Base-by-base conservation (phyloP, 2,888 invertebrate genomes). In the Sicus ferrugineus region DNA sequence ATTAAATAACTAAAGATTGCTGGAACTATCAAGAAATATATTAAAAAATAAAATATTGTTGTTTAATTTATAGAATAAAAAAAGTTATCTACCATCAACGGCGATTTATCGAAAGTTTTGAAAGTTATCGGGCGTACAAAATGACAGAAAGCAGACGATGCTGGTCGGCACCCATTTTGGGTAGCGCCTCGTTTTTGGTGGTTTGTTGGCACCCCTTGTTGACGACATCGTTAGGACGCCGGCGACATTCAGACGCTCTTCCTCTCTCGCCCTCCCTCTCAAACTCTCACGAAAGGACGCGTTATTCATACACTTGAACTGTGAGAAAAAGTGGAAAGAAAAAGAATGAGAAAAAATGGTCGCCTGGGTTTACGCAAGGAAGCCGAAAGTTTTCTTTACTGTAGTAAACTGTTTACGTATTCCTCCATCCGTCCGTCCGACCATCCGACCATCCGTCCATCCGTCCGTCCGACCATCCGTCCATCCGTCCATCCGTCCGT, bases 201-300 rank as follows among this genome's bases (percentile, higher is more conserved):
- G 62, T 26, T 46, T 16, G 19, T 54, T 31, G 64, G 50, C 64
- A 52, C 52, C 54, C 42, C 23, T 34, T 34, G 52, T 23, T 52
- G 65, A 63, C 48, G 63, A 28, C 30, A 63, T 46, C 63, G 31
- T 26, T 21, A 34, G 14, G 54, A 23, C 30, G n/a, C 34, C n/a
- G 65, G 54, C 65, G 65, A 52, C 65, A 52, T 26, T 11, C 65
- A 54, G 65, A 23, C 52, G 50, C 50, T 42, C 14, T 30, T 64
- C 50, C 9, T n/a, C 19, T 16, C 34, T 54, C 1, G 2, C 23
- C 23, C 52, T 21, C 54, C 21, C 14, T 26, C 62, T 26, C 54
- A 38, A 38, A 4, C 14, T 54, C 16, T 46, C 16, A 7, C 11
- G 28, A n/a, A 63, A 28, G 46, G 21, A 46, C 28, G 46, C 34